Percentiles rank a stretch among this genome's conserved stretches.
phyloP scores from a whole-genome alignment of 2,113 vertebrate species.

The Tursiops truncatus region DNA sequence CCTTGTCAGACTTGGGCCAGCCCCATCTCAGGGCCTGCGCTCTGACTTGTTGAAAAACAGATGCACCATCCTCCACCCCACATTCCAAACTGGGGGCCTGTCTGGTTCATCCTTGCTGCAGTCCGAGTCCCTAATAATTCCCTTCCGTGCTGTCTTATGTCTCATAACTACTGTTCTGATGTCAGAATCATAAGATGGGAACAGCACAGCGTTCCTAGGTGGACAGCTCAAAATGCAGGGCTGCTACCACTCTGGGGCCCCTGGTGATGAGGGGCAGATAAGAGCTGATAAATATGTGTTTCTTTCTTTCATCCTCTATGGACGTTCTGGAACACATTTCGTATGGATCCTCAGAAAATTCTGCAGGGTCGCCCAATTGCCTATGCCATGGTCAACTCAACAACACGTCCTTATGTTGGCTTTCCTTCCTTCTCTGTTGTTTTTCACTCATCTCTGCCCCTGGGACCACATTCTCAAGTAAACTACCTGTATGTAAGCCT shows the following conservation, averaged over 20 bases:
- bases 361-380: not conserved
- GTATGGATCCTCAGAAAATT: not conserved
- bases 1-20: not conserved
- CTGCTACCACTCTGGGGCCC: not conserved
- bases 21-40: not conserved
- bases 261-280: not conserved
- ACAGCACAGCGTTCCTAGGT: not conserved
- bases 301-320: not conserved
- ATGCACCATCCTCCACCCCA: too few relatives aligned
- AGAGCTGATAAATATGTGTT: not conserved
- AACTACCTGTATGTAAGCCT: not conserved
- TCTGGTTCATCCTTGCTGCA: not conserved
- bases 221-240: not conserved
- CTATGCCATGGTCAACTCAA: not conserved
- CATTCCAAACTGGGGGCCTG: not conserved
- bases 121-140: not conserved
- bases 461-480: not conserved
- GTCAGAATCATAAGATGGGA: not conserved
- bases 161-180: not conserved
- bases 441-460: not conserved
- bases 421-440: not conserved
- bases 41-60: not conserved
- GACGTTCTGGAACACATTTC: not conserved
- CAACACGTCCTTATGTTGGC: not conserved
- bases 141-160: not conserved